Evolutionary conservation across 2,888 invertebrate genomes (phyloP), one percentile per base, ranked within the genome.

Genomic region (Tetragonula carbonaria): DNA sequence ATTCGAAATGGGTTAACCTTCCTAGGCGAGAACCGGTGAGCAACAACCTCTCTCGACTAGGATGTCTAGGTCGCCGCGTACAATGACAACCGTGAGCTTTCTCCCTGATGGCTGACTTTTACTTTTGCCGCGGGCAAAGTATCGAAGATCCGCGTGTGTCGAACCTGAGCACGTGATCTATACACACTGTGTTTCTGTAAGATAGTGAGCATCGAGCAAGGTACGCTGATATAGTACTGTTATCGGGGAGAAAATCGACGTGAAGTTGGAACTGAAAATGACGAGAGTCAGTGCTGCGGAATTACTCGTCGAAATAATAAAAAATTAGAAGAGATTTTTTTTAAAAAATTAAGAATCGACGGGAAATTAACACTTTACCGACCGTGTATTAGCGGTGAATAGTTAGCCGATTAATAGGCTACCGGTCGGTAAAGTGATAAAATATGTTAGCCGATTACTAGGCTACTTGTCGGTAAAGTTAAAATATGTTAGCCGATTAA

Each of bases 51-150:
- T 72, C 66, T 21, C n/a, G 6, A 50, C 28, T 71, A 66, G 53
- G 78, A 76, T 78, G 80, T 78, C 78, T 80, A 82, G 76, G 59
- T 28, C 63, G 16, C 2, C 62, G 68, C 63, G 79, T 45, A 45
- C 45, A 45, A 45, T 45, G 68, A 78, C 67, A 73, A 72, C 66
- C 63, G 62, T 28, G 51, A 73, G 92, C 94, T 94, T 94, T 94
- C 94, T 93, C 94, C 91, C 18, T 78, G 92, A 91, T 91, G 91
- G 82, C 86, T 89, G 92, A 94, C 94, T 94, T 94, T 94, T 94
- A 94, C 94, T 94, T 94, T 94, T 94, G 93, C 93, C 92, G 91
- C 90, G 82, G 93, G 92, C 93, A 8, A 8, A 45, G 84, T 89
- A 91, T 92, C 88, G 89, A 89, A 86, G 86, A 87, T 86, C 84